Evolutionary conservation across 2,797 vertebrate species (phyloP).

Genomic region (Brachyrhaphis roseni): DNA sequence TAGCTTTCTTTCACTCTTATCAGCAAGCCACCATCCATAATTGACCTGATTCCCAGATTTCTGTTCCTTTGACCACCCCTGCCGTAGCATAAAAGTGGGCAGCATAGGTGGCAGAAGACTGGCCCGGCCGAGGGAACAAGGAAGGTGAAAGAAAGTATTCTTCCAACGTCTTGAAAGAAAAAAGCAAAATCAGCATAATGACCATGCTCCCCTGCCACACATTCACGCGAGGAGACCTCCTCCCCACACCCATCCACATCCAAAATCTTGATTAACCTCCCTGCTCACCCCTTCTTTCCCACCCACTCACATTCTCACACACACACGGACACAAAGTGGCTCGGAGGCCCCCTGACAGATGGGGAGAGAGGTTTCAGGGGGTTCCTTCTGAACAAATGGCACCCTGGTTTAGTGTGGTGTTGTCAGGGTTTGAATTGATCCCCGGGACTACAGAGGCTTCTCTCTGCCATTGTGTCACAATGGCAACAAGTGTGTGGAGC

Average conservation of each 20-base stretch:
- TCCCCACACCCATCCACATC: constrained; percentile 79
- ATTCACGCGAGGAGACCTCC: constrained; percentile 75
- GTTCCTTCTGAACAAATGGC: constrained; percentile 82
- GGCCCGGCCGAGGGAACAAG: constrained; percentile 71
- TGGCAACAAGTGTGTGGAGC: constrained; percentile 85
- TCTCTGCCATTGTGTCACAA: constrained; percentile 86
- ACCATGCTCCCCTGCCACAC: constrained; percentile 80
- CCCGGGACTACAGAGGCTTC: constrained; percentile 80
- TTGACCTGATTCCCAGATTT: constrained; percentile 88
- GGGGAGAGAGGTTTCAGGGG: constrained; percentile 82
- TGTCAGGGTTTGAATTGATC: constrained; percentile 87
- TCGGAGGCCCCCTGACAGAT: constrained; percentile 88
- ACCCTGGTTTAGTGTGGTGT: constrained; percentile 84
- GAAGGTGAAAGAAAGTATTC: constrained; percentile 81
- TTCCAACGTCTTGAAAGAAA: constrained; percentile 84
- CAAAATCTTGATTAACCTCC: constrained; percentile 85
- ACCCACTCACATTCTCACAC: constrained; percentile 81
- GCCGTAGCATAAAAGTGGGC: constrained; percentile 84
- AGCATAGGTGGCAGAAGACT: constrained; percentile 84
- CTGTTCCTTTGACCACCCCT: constrained; percentile 82
- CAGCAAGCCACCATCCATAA: constrained; percentile 82
- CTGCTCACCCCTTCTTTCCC: constrained; percentile 77
- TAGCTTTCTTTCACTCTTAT: constrained; percentile 73
- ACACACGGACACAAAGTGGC: constrained; percentile 81
- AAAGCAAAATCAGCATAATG: constrained; percentile 88